Evolutionary conservation across 35 echinoderm and acorn worm genomes (phyloP).

Genomic region (Hemicentrotus pulcherrimus): DNA sequence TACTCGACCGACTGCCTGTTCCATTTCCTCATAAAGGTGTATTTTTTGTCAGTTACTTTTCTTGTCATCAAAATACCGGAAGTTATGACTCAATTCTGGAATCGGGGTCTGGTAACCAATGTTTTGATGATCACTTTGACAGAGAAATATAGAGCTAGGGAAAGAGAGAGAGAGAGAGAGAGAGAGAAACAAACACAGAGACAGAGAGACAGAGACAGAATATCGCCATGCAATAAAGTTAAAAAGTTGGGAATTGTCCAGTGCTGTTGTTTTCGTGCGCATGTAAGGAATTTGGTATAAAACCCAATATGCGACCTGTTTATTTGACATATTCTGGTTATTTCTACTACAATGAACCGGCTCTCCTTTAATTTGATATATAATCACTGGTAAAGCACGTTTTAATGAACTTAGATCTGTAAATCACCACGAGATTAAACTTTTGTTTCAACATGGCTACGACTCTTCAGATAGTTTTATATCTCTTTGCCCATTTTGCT

Average conservation of each 20-base stretch:
- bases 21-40: background rate
- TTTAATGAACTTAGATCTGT: background rate
- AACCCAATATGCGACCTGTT: background rate
- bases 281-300: background rate
- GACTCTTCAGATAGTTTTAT: background rate
- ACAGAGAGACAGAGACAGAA: background rate
- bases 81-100: constrained; percentile 30
- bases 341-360: background rate
- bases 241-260: background rate
- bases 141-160: background rate
- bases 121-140: constrained; percentile 6
- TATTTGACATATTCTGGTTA: background rate
- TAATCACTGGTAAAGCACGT: background rate
- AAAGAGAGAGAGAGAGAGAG: background rate
- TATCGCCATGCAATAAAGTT: background rate
- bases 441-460: background rate
- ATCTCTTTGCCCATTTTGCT: background rate
- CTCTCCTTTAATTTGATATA: background rate
- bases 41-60: constrained; percentile 1
- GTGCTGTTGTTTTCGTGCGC: background rate
- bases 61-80: constrained; percentile 26
- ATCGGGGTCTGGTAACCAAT: constrained; percentile 17
- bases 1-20: background rate
- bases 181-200: background rate
- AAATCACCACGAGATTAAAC: background rate